These are phyloP conservation scores for Galaxea fascicularis DNA, from an alignment of 92 coral and sea anemone genomes.

Conservation along the genomic window DNA sequence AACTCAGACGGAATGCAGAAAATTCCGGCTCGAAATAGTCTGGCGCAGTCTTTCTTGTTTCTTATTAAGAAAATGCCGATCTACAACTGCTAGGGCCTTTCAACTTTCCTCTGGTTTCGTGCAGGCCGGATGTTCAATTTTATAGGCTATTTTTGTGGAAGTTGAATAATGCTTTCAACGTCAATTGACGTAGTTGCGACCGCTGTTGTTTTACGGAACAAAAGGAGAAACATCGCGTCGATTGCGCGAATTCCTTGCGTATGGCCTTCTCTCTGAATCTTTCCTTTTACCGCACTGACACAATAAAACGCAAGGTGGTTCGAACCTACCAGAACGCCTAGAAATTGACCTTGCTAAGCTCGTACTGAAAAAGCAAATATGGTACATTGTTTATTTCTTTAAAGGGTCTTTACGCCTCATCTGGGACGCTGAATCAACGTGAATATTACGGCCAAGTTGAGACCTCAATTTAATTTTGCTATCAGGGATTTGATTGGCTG, in stretches of 20 bases:
- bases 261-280: not conserved
- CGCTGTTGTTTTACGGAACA: constrained; percentile 47
- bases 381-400: constrained; percentile 38
- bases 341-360: constrained; percentile 39
- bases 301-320: constrained; percentile 42
- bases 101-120: constrained; percentile 43
- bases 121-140: constrained; percentile 44
- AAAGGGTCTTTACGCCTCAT: constrained; percentile 45
- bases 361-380: not conserved
- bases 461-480: constrained; percentile 34
- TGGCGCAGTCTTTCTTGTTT: not conserved
- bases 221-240: constrained; percentile 33
- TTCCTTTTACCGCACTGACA: not conserved
- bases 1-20: not conserved
- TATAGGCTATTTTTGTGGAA: constrained; percentile 40
- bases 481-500: constrained; percentile 24
- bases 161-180: constrained; percentile 27
- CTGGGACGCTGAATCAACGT: constrained; percentile 33
- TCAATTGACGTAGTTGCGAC: constrained; percentile 46
- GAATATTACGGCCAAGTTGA: constrained; percentile 34
- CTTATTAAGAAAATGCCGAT: not conserved
- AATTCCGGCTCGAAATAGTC: not conserved
- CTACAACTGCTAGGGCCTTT: not conserved
- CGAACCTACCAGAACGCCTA: not conserved
- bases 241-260: constrained; percentile 16